Conservation (phyloP, 2,888 invertebrate species). For the Balanococcus diminutus region DNA sequence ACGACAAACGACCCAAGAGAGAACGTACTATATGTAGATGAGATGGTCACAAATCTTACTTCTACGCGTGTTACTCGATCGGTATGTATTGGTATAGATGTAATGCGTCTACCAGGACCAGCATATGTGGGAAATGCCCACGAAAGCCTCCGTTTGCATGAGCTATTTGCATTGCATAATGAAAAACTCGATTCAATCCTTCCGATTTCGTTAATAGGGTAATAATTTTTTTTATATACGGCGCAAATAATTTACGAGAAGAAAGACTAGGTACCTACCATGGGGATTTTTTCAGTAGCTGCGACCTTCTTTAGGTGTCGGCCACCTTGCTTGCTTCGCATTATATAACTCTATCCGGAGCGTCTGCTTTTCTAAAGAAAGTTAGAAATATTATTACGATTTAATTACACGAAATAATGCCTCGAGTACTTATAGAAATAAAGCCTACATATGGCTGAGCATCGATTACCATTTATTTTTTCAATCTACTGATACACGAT, state of each 20-base stretch:
- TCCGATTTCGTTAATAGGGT: slow-evolving; percentile 37
- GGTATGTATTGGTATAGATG: not conserved
- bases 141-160: not conserved
- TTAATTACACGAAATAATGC: not conserved
- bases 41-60: not conserved
- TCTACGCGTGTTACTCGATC: not conserved
- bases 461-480: no score
- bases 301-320: not conserved
- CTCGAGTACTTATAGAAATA: not conserved
- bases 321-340: not conserved
- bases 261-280: not conserved
- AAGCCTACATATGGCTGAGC: no score
- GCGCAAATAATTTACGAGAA: not conserved
- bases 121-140: not conserved
- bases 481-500: no score
- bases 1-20: not conserved
- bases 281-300: slow-evolving; percentile 7
- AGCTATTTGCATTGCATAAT: slow-evolving; percentile 18
- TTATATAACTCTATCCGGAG: not conserved
- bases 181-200: slow-evolving; percentile 6
- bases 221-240: slow-evolving; percentile 34
- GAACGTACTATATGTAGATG: not conserved
- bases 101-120: not conserved
- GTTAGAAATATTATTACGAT: not conserved
- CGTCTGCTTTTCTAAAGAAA: not conserved